Evolutionary conservation across 2,797 vertebrate species (phyloP).

Genomic region (Platalea minor): DNA sequence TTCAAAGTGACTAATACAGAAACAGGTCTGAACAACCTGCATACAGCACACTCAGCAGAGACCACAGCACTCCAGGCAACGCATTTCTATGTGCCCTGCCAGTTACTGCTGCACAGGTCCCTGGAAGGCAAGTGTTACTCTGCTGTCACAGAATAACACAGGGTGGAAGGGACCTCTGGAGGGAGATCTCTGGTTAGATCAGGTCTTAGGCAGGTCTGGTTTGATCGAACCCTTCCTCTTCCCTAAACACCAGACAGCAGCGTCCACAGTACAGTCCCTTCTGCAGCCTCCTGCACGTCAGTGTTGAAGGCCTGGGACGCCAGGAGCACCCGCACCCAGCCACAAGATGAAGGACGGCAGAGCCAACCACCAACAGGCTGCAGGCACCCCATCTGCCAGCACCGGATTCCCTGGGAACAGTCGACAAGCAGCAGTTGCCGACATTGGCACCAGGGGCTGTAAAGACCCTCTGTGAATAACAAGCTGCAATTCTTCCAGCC

Average conservation of each 20-base stretch:
- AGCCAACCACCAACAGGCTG: not conserved
- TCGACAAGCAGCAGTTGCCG: not conserved
- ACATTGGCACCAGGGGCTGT: not conserved
- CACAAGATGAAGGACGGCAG: rapidly evolving
- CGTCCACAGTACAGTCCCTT: not conserved
- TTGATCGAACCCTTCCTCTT: not conserved
- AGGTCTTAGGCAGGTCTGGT: not conserved
- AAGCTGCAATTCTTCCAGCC: not conserved
- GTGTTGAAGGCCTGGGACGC: not conserved
- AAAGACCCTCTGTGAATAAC: not conserved
- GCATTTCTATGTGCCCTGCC: not conserved
- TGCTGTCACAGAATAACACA: not conserved
- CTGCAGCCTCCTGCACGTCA: not conserved
- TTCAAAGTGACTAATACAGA: constrained; percentile 40
- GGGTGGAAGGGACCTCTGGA: not conserved
- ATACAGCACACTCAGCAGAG: not conserved
- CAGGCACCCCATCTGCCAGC: not conserved
- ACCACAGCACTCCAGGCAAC: not conserved
- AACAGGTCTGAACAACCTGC: constrained; percentile 32
- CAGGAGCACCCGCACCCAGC: not conserved
- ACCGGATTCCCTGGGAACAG: not conserved
- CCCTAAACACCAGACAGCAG: not conserved
- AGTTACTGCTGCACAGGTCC: not conserved
- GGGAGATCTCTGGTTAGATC: not conserved
- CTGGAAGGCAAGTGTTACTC: not conserved